phyloP scores from a whole-genome alignment of 2,113 vertebrate species.

The Nothocercus nigrocapillus region DNA sequence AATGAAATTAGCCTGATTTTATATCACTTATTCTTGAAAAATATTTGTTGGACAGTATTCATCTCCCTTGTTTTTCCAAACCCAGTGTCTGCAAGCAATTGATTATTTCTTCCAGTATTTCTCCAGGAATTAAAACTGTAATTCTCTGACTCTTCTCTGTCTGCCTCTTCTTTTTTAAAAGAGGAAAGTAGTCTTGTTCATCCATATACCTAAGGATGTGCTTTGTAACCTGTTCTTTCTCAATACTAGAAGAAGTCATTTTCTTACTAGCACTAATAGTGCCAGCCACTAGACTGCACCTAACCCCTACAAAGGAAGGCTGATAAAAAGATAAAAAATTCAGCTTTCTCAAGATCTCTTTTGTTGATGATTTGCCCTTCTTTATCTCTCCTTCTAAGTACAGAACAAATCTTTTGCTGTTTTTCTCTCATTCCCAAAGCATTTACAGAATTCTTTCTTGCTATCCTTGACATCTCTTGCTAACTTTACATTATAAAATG shows the following conservation, averaged over 20 bases:
- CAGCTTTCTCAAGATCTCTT: conserved; percentile 3
- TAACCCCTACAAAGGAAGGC: conserved; percentile 36
- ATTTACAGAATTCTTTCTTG: not conserved
- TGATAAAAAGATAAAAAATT: conserved; percentile 50
- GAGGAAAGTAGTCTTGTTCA: conserved; percentile 11
- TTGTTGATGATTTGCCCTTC: not conserved
- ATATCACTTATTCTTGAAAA: conserved; percentile 36
- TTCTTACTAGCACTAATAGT: conserved; percentile 24
- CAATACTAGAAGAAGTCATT: not conserved
- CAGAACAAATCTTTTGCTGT: not conserved
- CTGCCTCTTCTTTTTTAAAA: not conserved
- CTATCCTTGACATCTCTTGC: not conserved
- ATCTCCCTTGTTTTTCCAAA: conserved; percentile 54
- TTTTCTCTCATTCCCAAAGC: not conserved
- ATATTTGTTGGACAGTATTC: conserved; percentile 27
- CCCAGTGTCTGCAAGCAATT: not conserved
- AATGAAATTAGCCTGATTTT: conserved; percentile 45
- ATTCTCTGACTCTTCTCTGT: not conserved
- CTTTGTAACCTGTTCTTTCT: conserved; percentile 32
- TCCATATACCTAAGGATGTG: not conserved
- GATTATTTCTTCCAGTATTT: conserved; percentile 35
- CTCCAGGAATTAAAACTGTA: conserved; percentile 34
- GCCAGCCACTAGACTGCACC: conserved; percentile 4
- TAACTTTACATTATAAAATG: not conserved
- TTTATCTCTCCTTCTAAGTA: not conserved